A percentile compares a stretch with the other conserved stretches of the same genome.
Evolutionary conservation across 2,797 vertebrate genomes (phyloP).

Genomic region (Notolepis coatsorum): DNA sequence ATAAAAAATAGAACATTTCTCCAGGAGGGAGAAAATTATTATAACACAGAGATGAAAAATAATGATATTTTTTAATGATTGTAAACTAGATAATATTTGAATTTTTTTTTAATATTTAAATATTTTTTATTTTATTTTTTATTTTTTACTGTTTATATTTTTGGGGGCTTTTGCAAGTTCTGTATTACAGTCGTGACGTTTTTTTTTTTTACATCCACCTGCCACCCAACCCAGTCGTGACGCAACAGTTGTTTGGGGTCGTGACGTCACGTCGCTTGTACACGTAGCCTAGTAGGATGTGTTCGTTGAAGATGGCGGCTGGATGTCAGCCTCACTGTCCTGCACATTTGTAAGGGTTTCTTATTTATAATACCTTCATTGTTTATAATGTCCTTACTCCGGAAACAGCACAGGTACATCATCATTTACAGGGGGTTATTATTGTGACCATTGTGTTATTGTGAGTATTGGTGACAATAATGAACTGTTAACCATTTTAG

Average conservation of each 20-base stretch:
- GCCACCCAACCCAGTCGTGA: conserved; percentile 41
- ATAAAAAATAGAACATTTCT: no score
- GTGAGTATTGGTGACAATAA: background rate
- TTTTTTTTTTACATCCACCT: no score
- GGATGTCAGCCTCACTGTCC: conserved; percentile 76
- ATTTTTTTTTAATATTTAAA: no score
- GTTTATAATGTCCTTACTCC: conserved; percentile 48
- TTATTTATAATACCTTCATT: conserved; percentile 31
- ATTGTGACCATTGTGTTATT: conserved; percentile 9
- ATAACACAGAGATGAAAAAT: no score
- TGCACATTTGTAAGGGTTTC: conserved; percentile 77
- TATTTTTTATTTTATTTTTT: no score
- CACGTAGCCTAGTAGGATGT: conserved; percentile 91
- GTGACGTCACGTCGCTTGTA: conserved; percentile 78
- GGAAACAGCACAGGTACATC: conserved; percentile 37
- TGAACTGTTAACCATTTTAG: conserved; percentile 46
- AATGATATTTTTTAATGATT: no score
- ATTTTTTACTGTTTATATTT: no score
- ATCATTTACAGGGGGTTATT: background rate
- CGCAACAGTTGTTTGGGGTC: conserved; percentile 65
- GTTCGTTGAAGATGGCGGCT: conserved; percentile 84
- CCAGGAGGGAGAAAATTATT: no score
- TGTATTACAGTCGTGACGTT: no score
- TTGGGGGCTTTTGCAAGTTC: no score
- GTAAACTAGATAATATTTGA: no score